These are phyloP conservation scores for Papilio helenus DNA, from an alignment of 1,140 invertebrate genomes.

Conservation along the genomic window DNA sequence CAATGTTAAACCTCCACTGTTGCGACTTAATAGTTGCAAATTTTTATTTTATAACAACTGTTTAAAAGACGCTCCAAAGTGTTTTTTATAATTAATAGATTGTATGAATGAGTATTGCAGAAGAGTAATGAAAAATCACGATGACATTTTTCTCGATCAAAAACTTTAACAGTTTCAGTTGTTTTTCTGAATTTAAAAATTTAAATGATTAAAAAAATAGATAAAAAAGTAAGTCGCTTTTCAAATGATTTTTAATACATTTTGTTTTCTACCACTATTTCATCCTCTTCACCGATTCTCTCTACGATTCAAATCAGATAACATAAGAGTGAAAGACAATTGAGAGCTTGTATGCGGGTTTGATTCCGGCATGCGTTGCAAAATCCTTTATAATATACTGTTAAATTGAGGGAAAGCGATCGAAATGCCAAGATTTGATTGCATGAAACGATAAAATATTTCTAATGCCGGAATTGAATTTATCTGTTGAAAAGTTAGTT, in stretches of 20 bases:
- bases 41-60: not conserved
- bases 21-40: constrained; percentile 11
- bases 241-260: not conserved
- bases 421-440: not conserved
- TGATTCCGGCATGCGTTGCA: constrained; percentile 23
- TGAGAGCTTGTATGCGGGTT: constrained; percentile 26
- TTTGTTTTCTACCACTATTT: constrained; percentile 26
- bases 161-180: too few species aligned
- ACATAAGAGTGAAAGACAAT: constrained; percentile 31
- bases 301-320: constrained; percentile 29
- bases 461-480: constrained; percentile 7
- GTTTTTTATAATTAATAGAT: too few species aligned
- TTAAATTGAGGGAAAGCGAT: constrained; percentile 20
- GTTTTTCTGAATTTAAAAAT: too few species aligned
- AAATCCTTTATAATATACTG: constrained; percentile 14
- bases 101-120: not conserved
- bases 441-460: not conserved
- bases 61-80: not conserved
- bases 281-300: not conserved
- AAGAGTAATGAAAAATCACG: too few species aligned
- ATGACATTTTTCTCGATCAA: too few species aligned
- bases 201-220: too few species aligned
- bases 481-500: not conserved
- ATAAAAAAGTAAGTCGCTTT: too few species aligned
- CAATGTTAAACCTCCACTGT: constrained; percentile 30